Conservation (phyloP, 2,113 vertebrate genomes). For the Tychaedon coryphoeus region DNA sequence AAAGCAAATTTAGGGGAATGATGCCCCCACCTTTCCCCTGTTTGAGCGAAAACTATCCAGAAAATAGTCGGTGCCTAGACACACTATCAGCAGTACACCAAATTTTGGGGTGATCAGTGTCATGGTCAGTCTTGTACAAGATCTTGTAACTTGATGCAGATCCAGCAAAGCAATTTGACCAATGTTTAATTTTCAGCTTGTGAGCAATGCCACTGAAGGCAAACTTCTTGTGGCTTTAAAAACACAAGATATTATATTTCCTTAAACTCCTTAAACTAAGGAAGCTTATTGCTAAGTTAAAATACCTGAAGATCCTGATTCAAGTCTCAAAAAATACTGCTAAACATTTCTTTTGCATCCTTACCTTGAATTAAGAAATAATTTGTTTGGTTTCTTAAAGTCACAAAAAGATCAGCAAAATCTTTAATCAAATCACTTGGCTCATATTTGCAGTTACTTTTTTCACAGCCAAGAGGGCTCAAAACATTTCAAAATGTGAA, state of each 20-base stretch:
- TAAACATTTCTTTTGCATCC: not conserved
- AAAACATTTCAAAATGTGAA: not conserved
- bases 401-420: not conserved
- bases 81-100: not conserved
- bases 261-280: not conserved
- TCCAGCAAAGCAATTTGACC: not conserved
- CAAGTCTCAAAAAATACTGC: not conserved
- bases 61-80: not conserved
- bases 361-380: not conserved
- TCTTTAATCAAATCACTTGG: not conserved
- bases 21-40: not conserved
- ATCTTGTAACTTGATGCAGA: not conserved
- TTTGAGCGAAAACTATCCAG: not conserved
- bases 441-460: not conserved
- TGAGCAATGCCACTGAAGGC: not conserved
- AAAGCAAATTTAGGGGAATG: not conserved
- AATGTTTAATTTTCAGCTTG: not conserved
- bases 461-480: not conserved
- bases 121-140: not conserved
- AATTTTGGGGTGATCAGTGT: not conserved
- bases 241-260: not conserved
- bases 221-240: not conserved
- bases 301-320: not conserved
- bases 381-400: not conserved
- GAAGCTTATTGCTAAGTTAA: not conserved